These are phyloP conservation scores for Rhodinocichla rosea DNA, from an alignment of 2,113 vertebrate genomes.

Conservation along the genomic window DNA sequence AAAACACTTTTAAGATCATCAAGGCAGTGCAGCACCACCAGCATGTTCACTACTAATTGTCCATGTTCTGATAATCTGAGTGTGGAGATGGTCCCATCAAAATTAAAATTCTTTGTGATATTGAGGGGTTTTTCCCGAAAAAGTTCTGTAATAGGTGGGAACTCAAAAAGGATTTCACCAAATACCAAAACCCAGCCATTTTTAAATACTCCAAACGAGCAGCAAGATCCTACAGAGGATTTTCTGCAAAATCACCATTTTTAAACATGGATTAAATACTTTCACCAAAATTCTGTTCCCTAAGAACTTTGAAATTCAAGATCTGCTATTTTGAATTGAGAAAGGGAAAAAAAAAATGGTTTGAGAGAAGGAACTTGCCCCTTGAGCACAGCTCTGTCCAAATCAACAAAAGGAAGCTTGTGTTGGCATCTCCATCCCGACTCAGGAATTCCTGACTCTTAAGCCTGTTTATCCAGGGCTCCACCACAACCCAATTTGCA, in stretches of 20 bases:
- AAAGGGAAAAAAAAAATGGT: fast-evolving
- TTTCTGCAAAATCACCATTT: background rate
- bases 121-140: fast-evolving
- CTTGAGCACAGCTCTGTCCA: constrained; percentile 1
- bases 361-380: constrained; percentile 1
- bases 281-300: background rate
- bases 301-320: background rate
- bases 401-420: constrained; percentile 64
- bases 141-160: background rate
- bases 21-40: background rate
- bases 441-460: constrained; percentile 64
- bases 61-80: background rate
- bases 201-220: fast-evolving
- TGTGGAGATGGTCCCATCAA: fast-evolving
- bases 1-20: background rate
- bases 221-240: background rate
- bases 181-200: background rate
- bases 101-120: background rate
- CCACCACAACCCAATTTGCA: constrained; percentile 61
- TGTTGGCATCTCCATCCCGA: constrained; percentile 33
- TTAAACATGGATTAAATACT: background rate
- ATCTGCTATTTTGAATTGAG: background rate
- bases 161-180: background rate
- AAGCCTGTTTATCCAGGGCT: constrained; percentile 59
- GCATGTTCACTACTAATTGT: background rate